Conservation (phyloP, 2,888 invertebrate species). For the Phrixothrix hirtus region DNA sequence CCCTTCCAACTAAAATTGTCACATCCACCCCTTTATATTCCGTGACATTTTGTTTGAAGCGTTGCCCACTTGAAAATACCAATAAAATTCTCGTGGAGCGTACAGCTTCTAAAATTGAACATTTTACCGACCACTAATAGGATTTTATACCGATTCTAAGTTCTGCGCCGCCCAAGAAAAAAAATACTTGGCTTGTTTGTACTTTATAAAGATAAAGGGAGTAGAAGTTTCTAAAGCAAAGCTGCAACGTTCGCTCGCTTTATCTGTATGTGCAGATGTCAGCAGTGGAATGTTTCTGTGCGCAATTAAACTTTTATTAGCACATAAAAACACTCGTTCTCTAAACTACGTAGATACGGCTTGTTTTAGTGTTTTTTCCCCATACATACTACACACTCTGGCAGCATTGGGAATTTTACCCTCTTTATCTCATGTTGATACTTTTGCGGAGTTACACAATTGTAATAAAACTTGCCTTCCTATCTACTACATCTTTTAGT, state of each 20-base stretch:
- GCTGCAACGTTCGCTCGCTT: slow-evolving; percentile 33
- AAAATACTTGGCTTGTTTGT: slow-evolving; percentile 14
- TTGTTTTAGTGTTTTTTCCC: slow-evolving; percentile 39
- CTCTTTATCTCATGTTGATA: slow-evolving; percentile 13
- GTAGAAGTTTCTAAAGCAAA: slow-evolving; percentile 33
- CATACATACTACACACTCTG: slow-evolving; percentile 31
- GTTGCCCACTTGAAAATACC: slow-evolving; percentile 16
- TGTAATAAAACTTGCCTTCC: slow-evolving; percentile 3
- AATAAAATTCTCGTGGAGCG: slow-evolving; percentile 7
- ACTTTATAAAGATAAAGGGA: slow-evolving; percentile 24
- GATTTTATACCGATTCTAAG: slow-evolving; percentile 9
- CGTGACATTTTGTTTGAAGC: slow-evolving; percentile 22
- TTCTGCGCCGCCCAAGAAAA: slow-evolving; percentile 1
- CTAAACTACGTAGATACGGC: slow-evolving; percentile 41
- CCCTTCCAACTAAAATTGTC: slow-evolving; percentile 29
- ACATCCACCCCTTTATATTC: slow-evolving; percentile 23
- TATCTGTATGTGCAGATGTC: slow-evolving; percentile 43
- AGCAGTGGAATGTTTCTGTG: slow-evolving; percentile 40
- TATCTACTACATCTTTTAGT: neutral
- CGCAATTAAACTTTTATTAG: slow-evolving; percentile 47
- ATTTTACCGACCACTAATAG: slow-evolving; percentile 6
- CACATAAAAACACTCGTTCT: slow-evolving; percentile 42
- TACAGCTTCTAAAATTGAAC: slow-evolving; percentile 6
- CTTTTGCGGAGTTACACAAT: slow-evolving; percentile 1
- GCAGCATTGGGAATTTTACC: slow-evolving; percentile 24